A percentile compares a stretch with the other conserved stretches of the same genome.
Evolutionary conservation across 2,113 vertebrate species (phyloP).

Genomic region (Microtus pennsylvanicus): DNA sequence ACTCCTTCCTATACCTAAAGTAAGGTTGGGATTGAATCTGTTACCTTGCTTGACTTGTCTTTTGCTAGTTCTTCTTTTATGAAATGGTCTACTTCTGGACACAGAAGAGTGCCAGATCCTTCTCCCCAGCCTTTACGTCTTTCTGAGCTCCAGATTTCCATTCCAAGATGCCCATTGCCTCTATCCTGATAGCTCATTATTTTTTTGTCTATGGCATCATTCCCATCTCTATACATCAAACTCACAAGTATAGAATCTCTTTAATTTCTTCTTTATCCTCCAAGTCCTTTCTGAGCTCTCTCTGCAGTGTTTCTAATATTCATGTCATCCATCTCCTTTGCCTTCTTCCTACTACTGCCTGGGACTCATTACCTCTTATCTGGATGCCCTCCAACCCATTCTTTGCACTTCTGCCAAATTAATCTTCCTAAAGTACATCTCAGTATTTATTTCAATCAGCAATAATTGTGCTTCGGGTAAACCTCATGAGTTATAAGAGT

Average conservation of each 20-base stretch:
- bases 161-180: constrained; percentile 20
- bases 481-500: constrained; percentile 70
- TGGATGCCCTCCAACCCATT: constrained; percentile 72
- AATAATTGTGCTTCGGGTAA: constrained; percentile 75
- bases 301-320: constrained; percentile 58
- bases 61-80: constrained; percentile 41
- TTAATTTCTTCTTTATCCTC: constrained; percentile 15
- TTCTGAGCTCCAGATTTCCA: constrained; percentile 39
- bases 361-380: constrained; percentile 68
- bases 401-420: constrained; percentile 73
- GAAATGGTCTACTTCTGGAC: constrained; percentile 38
- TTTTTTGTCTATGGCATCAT: constrained; percentile 5
- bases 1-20: constrained; percentile 27
- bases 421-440: constrained; percentile 76
- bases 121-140: background rate
- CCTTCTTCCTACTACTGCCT: constrained; percentile 59
- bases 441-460: constrained; percentile 77
- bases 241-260: constrained; percentile 26
- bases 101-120: constrained; percentile 23
- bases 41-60: constrained; percentile 57
- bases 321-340: constrained; percentile 58
- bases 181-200: constrained; percentile 14
- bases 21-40: constrained; percentile 15
- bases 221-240: constrained; percentile 41
- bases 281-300: constrained; percentile 47